These are phyloP conservation scores for Delichon dasypus DNA, from an alignment of 2,797 vertebrate species.

Conservation along the genomic window DNA sequence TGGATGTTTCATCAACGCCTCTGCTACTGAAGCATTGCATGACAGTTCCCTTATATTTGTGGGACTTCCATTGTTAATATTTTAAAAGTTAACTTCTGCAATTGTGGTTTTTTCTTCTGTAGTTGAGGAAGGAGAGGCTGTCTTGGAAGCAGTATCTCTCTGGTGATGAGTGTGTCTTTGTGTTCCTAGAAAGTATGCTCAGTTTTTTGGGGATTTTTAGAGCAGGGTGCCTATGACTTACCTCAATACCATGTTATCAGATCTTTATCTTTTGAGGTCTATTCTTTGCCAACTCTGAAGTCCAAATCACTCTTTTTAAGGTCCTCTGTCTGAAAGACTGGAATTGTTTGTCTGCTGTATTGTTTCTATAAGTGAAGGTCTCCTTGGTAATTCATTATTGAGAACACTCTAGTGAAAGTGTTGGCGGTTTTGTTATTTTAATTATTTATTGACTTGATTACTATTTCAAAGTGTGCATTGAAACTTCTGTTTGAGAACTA, in stretches of 20 bases:
- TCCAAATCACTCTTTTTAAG: background rate
- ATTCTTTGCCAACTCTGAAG: background rate
- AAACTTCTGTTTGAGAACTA: background rate
- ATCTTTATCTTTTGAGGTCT: background rate
- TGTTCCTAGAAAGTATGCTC: constrained; percentile 5
- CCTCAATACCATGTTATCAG: background rate
- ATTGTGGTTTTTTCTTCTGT: background rate
- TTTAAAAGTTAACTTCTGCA: background rate
- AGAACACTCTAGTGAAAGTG: background rate
- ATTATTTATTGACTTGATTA: background rate
- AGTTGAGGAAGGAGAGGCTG: background rate
- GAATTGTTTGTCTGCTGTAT: background rate
- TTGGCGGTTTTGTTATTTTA: background rate
- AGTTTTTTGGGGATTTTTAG: background rate
- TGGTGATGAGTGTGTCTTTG: background rate
- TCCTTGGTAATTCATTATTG: background rate
- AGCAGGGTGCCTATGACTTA: background rate
- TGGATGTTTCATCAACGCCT: background rate
- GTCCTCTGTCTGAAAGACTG: background rate
- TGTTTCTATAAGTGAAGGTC: background rate
- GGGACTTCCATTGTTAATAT: background rate
- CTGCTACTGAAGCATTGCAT: background rate
- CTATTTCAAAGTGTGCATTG: background rate
- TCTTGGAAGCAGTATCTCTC: background rate
- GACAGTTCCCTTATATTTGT: background rate